Base-by-base conservation (phyloP, 2,888 invertebrate species). In the Margaritifera margaritifera region DNA sequence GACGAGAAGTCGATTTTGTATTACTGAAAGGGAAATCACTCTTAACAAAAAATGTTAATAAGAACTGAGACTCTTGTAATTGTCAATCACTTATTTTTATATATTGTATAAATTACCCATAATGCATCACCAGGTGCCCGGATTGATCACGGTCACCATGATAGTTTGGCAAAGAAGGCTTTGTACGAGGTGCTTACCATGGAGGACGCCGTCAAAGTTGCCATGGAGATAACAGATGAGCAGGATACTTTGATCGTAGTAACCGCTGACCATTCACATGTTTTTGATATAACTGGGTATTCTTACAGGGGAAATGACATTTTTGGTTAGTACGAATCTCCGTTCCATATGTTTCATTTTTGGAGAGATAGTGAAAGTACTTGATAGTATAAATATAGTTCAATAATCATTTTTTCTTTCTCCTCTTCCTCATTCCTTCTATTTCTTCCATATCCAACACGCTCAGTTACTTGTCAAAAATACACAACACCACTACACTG, bases 121-220 rank as follows among this genome's bases (percentile, higher is more conserved):
- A 42, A 24, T 27, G 18, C 42, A 6, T 61, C 62, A 61, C 6
- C 66, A 89, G 89, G 87, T 20, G 89, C 84, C 1, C 78, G 85
- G 6, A 89, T 89, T 24, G 89, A 89, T 78, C 86, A 84, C 62
- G 89, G 80, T 24, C 89, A 89, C 64, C 96, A 96, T 86, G 92
- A 92, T 51, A 93, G 95, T 57, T 64, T 70, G 11, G 87, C 87
- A 1, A 77, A 77, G 65, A 77, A 74, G 53, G 94, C 96, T 0
- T 87, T 96, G 0, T 93, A 94, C 79, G 96, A 96, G 87, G 94
- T 95, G 0, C 91, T 95, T 71, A 94, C 94, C 83, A 93, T 98
- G 84, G 92, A 94, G 53, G 92, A 93, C 79, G 94, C 96, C 1
- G 91, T 95, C 19, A 85, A 92, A 72, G 90, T 90, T 80, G 94